These are phyloP conservation scores for Paramuricea clavata DNA, from an alignment of 92 coral and sea anemone genomes.

Conservation along the genomic window DNA sequence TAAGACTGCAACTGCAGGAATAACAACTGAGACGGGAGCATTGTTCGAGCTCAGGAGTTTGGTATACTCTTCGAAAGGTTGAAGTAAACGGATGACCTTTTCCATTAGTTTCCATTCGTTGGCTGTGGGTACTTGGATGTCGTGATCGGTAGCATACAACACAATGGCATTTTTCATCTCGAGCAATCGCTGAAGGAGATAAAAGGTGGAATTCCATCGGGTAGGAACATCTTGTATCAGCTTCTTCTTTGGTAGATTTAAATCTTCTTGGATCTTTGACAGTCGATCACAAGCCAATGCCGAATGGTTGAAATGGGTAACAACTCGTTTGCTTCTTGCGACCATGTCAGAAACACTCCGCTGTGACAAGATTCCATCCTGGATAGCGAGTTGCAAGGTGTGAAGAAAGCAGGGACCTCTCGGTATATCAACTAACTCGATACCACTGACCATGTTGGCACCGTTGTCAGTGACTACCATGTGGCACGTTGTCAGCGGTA, in stretches of 20 bases:
- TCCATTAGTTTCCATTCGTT: constrained; percentile 10
- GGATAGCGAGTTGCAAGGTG: not conserved
- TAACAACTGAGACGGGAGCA: not conserved
- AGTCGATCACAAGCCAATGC: constrained; percentile 10
- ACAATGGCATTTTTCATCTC: constrained; percentile 25
- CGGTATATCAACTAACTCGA: not conserved
- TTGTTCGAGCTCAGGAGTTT: not conserved
- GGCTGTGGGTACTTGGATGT: not conserved
- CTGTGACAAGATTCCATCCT: not conserved
- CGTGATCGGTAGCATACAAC: not conserved
- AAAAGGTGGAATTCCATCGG: not conserved
- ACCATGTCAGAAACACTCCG: not conserved
- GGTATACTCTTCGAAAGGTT: constrained; percentile 9
- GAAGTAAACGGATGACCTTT: not conserved
- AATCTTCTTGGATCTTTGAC: not conserved
- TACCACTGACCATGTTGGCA: not conserved
- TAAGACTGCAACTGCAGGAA: constrained; percentile 9
- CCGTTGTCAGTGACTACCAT: not conserved
- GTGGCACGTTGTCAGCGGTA: not conserved
- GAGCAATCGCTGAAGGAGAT: not conserved
- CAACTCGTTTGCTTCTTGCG: not conserved
- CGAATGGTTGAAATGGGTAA: constrained; percentile 15
- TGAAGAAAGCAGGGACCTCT: constrained; percentile 7
- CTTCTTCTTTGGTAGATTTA: not conserved
- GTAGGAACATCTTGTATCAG: not conserved